Evolutionary conservation across 1,140 invertebrate species (phyloP).

Genomic region (Euura lappo): DNA sequence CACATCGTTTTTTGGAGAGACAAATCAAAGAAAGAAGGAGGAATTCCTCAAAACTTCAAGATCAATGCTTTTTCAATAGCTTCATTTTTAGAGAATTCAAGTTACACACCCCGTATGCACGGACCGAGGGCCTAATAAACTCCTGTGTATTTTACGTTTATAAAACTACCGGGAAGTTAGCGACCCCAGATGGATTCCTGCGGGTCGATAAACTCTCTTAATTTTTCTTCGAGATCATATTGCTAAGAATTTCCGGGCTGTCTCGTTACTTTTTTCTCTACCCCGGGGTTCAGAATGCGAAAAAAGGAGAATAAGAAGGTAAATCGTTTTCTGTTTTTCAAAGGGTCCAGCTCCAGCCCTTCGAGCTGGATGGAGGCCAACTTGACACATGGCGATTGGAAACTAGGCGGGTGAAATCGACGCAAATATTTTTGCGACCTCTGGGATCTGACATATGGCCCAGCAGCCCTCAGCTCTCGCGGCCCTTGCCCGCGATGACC

Average conservation of each 20-base stretch:
- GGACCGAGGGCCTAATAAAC: neutral
- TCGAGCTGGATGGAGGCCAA: neutral
- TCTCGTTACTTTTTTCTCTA: too few species aligned
- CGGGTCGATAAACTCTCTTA: constrained; percentile 32
- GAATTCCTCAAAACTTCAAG: neutral
- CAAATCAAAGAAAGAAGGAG: neutral
- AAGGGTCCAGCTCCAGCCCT: neutral
- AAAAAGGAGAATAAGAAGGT: constrained; percentile 9
- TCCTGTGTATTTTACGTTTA: neutral
- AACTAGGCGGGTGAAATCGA: neutral
- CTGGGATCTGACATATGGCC: constrained; percentile 2
- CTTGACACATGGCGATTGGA: constrained; percentile 4
- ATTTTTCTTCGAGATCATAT: neutral
- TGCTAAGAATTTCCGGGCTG: too few species aligned
- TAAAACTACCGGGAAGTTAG: neutral
- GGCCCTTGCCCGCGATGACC: neutral
- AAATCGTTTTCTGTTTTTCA: neutral
- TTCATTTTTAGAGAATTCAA: neutral
- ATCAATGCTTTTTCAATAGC: neutral
- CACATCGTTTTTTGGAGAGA: too few species aligned
- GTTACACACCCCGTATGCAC: neutral
- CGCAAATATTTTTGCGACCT: constrained; percentile 7
- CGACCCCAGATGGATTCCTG: constrained; percentile 46
- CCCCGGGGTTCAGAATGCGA: neutral
- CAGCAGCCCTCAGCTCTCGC: neutral